Conservation (phyloP, 1,140 invertebrate genomes). For the Penaeus indicus region DNA sequence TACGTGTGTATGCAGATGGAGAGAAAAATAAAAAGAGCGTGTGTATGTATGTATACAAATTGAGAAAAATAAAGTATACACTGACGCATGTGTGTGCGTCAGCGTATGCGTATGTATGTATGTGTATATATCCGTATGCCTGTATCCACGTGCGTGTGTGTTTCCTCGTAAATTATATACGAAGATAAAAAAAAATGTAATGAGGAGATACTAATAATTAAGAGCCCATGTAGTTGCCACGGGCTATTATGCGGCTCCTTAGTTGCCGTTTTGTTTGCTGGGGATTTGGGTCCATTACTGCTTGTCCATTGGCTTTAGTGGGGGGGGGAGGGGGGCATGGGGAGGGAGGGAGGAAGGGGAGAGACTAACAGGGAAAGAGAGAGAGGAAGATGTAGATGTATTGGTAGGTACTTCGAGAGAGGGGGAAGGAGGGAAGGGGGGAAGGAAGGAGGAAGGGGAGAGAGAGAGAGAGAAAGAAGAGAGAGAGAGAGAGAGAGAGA, state of each 20-base stretch:
- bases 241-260: too few species aligned
- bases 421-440: background rate
- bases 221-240: too few species aligned
- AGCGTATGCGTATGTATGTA: background rate
- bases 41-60: background rate
- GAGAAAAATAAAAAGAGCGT: too few species aligned
- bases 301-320: background rate
- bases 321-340: background rate
- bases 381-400: background rate
- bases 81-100: background rate
- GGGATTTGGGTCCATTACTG: too few species aligned
- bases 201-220: too few species aligned
- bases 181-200: background rate
- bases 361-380: background rate
- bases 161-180: too few species aligned
- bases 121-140: background rate
- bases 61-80: background rate
- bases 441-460: background rate
- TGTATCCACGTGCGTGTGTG: background rate
- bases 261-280: too few species aligned
- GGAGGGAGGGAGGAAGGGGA: background rate
- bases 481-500: background rate
- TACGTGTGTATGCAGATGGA: too few species aligned
- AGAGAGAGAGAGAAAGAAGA: background rate
- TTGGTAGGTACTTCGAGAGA: background rate